These are phyloP conservation scores for Dolichopus griseipennis DNA, from an alignment of 2,888 invertebrate genomes.

Conservation along the genomic window DNA sequence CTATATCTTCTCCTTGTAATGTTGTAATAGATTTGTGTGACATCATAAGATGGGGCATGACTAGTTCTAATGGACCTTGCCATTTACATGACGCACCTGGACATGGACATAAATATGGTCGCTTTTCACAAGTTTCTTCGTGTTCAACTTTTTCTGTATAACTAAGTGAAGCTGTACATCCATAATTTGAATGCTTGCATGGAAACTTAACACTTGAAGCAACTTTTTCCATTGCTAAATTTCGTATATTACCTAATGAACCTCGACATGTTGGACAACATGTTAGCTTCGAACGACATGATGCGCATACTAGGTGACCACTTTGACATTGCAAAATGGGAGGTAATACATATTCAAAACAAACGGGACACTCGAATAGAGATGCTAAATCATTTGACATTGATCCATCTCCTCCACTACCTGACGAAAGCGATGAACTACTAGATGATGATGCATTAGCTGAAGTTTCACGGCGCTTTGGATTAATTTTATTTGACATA, in stretches of 20 bases:
- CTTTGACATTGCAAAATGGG: constrained; percentile 98
- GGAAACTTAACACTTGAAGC: constrained; percentile 98
- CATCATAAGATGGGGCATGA: constrained; percentile 97
- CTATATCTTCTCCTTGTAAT: constrained; percentile 97
- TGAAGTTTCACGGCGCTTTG: constrained; percentile 39
- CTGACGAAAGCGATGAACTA: constrained; percentile 42
- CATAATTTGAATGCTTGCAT: constrained; percentile 94
- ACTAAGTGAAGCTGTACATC: constrained; percentile 83
- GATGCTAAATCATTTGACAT: constrained; percentile 83
- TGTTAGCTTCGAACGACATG: constrained; percentile 91
- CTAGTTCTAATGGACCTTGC: constrained; percentile 96
- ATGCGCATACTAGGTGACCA: constrained; percentile 96
- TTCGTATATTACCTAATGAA: constrained; percentile 91
- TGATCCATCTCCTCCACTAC: constrained; percentile 43
- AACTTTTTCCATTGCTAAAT: constrained; percentile 99
- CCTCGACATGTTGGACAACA: constrained; percentile 98
- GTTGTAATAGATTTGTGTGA: constrained; percentile 98
- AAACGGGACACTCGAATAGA: constrained; percentile 92
- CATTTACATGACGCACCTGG: constrained; percentile 99
- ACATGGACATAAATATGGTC: constrained; percentile 97
- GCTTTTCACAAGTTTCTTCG: constrained; percentile 95
- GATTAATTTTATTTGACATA: constrained; percentile 44
- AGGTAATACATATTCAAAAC: constrained; percentile 98
- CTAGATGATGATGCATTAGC: constrained; percentile 42
- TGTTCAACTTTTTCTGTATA: constrained; percentile 98